phyloP scores from a whole-genome alignment of 1,140 invertebrate genomes.

The Drosophila ironensis region DNA sequence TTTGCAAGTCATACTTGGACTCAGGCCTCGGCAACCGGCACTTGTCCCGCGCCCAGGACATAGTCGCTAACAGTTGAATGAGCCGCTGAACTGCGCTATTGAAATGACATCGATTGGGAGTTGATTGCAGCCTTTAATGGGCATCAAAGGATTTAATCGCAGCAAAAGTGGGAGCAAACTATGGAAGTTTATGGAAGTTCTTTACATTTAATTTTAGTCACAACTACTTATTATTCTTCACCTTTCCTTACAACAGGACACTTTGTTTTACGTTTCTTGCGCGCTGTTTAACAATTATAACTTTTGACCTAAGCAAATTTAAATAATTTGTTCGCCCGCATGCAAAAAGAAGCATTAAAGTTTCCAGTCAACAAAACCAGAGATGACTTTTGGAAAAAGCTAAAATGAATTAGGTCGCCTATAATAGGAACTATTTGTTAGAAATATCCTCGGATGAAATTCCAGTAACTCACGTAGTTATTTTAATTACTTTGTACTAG shows the following conservation, averaged over 20 bases:
- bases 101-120: neutral
- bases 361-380: neutral
- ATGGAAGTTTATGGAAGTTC: neutral
- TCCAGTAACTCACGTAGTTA: too few species aligned
- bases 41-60: neutral
- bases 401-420: too few species aligned
- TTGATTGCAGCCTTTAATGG: neutral
- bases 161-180: too few species aligned
- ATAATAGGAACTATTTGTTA: too few species aligned
- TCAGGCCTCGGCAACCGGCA: too few species aligned
- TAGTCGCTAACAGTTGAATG: conserved; percentile 23
- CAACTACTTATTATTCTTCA: too few species aligned
- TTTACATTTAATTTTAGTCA: neutral
- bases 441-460: too few species aligned
- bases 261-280: too few species aligned
- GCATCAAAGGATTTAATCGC: neutral
- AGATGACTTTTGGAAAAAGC: neutral
- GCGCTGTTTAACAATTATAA: too few species aligned
- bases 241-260: too few species aligned
- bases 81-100: conserved; percentile 6
- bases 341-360: conserved; percentile 41
- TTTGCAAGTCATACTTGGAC: conserved; percentile 44
- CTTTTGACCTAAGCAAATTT: too few species aligned
- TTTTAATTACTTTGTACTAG: too few species aligned
- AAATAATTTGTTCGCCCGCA: conserved; percentile 7